phyloP scores from a whole-genome alignment of 1,140 invertebrate species.

The Drosophila parvula region DNA sequence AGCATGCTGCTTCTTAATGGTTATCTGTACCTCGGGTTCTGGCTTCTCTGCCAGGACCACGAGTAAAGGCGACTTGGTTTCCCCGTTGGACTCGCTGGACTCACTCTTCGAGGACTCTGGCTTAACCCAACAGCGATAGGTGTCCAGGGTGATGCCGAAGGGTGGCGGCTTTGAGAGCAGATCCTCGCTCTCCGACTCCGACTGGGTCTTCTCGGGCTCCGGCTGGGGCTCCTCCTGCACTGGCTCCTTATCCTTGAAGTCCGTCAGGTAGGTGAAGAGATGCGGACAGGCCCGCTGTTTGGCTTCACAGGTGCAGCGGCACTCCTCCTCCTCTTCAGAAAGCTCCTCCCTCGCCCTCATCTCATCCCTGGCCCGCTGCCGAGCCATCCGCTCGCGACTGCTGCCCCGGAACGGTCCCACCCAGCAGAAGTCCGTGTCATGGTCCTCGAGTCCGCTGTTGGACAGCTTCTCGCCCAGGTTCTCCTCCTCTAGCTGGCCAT shows the following conservation, averaged over 20 bases:
- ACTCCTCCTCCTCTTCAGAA: slow-evolving; percentile 11
- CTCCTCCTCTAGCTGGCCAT: slow-evolving; percentile 45
- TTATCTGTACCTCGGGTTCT: background rate
- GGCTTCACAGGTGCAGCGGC: slow-evolving; percentile 37
- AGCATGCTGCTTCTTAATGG: slow-evolving; percentile 44
- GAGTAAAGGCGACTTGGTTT: background rate
- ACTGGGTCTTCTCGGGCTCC: background rate
- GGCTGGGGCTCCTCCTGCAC: background rate
- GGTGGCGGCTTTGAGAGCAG: slow-evolving; percentile 31
- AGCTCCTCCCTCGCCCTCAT: slow-evolving; percentile 2
- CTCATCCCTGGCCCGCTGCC: background rate
- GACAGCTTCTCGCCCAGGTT: slow-evolving; percentile 39
- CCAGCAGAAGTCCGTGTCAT: slow-evolving; percentile 66
- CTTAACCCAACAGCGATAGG: slow-evolving; percentile 58
- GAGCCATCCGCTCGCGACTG: slow-evolving; percentile 2
- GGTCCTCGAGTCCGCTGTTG: slow-evolving; percentile 52
- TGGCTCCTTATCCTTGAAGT: slow-evolving; percentile 26
- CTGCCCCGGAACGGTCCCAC: slow-evolving; percentile 53
- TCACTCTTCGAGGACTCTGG: background rate
- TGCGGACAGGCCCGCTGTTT: slow-evolving; percentile 44
- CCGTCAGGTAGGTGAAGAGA: slow-evolving; percentile 55
- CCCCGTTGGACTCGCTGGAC: background rate
- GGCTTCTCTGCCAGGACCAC: background rate
- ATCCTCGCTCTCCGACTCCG: slow-evolving; percentile 5
- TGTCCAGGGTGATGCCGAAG: slow-evolving; percentile 33